Evolutionary conservation across 2,797 vertebrate genomes (phyloP).

Genomic region (Coregonus suidteri): DNA sequence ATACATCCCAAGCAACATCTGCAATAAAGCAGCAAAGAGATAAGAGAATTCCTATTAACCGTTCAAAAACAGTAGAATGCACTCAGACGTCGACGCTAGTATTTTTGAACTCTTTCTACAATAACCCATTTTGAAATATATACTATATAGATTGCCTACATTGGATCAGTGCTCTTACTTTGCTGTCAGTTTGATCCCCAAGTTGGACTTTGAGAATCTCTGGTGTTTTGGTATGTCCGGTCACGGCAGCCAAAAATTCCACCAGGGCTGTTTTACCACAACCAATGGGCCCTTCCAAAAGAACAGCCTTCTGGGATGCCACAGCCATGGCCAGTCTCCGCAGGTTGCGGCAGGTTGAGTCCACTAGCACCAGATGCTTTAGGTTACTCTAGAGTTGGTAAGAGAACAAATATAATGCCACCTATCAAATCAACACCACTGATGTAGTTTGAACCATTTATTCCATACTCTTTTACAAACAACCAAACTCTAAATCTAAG

Average conservation of each 20-base stretch:
- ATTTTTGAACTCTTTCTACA: too few species aligned
- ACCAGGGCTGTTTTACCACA: slow-evolving; percentile 94
- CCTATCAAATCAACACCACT: background rate
- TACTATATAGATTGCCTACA: background rate
- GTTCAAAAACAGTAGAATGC: background rate
- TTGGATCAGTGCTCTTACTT: slow-evolving; percentile 76
- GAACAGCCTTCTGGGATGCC: slow-evolving; percentile 85
- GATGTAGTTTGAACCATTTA: background rate
- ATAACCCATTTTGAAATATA: too few species aligned
- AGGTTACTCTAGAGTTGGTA: slow-evolving; percentile 46
- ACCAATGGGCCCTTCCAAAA: slow-evolving; percentile 94
- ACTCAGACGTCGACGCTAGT: background rate
- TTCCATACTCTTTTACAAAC: background rate
- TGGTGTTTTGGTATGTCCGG: slow-evolving; percentile 84
- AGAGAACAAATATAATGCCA: background rate
- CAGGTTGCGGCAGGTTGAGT: slow-evolving; percentile 87
- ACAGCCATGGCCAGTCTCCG: slow-evolving; percentile 90
- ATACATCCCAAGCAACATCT: slow-evolving; percentile 96
- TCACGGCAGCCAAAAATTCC: slow-evolving; percentile 86
- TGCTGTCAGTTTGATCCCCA: slow-evolving; percentile 98
- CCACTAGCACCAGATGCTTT: slow-evolving; percentile 83
- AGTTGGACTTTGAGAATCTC: slow-evolving; percentile 95
- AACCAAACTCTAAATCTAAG: background rate
- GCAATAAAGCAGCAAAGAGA: slow-evolving; percentile 9
- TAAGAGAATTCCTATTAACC: background rate